Conservation (phyloP, 2,888 invertebrate genomes). For the Stenolophus ochropezus region DNA sequence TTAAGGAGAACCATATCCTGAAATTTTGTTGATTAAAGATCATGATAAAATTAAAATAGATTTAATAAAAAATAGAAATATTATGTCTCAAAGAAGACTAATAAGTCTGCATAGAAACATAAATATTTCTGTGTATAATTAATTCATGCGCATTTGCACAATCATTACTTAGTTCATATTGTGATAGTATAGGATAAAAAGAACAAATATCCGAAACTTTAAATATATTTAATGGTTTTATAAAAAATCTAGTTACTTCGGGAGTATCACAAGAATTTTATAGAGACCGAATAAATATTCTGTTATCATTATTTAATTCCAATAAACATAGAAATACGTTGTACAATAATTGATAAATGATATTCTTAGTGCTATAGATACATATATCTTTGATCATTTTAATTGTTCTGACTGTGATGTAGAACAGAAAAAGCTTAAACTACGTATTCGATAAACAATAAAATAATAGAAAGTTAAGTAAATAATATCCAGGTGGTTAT, state of each 20-base stretch:
- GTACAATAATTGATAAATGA: too few species aligned
- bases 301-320: too few species aligned
- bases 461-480: not conserved
- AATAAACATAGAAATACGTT: too few species aligned
- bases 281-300: not conserved
- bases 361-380: too few species aligned
- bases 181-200: not conserved
- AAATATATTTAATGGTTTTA: not conserved
- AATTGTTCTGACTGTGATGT: too few species aligned
- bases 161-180: not conserved
- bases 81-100: not conserved
- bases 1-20: not conserved
- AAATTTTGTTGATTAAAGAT: not conserved
- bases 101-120: not conserved
- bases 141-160: not conserved
- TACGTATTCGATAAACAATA: not conserved
- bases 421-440: too few species aligned
- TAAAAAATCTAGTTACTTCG: not conserved
- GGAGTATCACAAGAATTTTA: not conserved
- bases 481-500: not conserved
- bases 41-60: not conserved
- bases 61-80: slow-evolving; percentile 1
- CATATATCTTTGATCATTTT: too few species aligned
- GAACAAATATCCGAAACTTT: not conserved
- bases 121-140: not conserved